phyloP scores from a whole-genome alignment of 2,888 invertebrate species.

The Rhaphigaster nebulosa region DNA sequence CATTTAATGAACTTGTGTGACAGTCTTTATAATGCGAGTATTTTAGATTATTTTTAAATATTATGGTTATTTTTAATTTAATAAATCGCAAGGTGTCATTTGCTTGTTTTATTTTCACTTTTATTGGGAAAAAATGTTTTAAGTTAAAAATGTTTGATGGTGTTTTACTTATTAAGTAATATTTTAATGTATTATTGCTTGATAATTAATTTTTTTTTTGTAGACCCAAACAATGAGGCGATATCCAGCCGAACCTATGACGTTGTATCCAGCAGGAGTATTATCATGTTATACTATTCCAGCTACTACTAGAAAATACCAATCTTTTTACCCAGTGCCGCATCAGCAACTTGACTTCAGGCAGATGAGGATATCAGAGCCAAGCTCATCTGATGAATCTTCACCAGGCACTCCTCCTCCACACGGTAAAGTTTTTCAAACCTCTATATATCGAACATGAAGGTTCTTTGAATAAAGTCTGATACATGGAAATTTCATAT shows the following conservation, averaged over 20 bases:
- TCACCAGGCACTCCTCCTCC: conserved; percentile 72
- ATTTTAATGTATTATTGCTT: not conserved
- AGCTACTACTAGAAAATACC: conserved; percentile 32
- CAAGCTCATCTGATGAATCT: conserved; percentile 71
- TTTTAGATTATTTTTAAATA: too few species aligned
- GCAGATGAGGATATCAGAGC: conserved; percentile 62
- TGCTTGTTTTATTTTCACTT: too few species aligned
- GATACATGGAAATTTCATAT: too few species aligned
- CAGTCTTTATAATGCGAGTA: too few species aligned
- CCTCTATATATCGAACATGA: not conserved
- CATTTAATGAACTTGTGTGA: too few species aligned
- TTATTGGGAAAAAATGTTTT: too few species aligned
- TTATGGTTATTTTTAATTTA: too few species aligned
- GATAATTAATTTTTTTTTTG: not conserved
- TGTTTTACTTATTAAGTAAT: not conserved
- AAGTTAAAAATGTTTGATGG: too few species aligned
- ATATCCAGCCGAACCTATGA: conserved; percentile 61
- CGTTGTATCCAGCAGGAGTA: conserved; percentile 59
- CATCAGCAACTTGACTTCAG: conserved; percentile 57
- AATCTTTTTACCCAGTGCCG: conserved; percentile 24
- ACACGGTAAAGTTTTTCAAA: conserved; percentile 28
- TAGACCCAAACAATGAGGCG: conserved; percentile 53
- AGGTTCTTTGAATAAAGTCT: too few species aligned
- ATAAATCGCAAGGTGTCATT: too few species aligned
- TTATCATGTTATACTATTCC: conserved; percentile 53